Evolutionary conservation across 2,888 invertebrate genomes (phyloP).

Genomic region (Eumacrocentrus americanus): DNA sequence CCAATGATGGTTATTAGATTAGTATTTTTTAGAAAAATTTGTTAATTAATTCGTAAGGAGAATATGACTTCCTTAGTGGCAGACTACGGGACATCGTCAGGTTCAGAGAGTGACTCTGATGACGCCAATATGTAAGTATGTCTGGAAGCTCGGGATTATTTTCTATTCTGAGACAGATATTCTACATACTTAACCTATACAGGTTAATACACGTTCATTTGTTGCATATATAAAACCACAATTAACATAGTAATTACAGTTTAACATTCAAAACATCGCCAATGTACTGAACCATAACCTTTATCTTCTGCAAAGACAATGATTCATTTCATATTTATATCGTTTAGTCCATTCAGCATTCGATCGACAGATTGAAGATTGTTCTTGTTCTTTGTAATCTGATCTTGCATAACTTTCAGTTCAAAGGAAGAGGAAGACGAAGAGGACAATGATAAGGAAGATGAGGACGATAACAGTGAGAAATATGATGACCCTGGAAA

Average conservation of each 20-base stretch:
- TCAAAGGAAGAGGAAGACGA: conserved; percentile 52
- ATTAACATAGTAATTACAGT: not conserved
- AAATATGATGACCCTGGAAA: conserved; percentile 34
- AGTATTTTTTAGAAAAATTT: conserved; percentile 33
- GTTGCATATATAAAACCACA: not conserved
- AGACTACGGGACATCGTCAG: conserved; percentile 70
- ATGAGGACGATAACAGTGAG: conserved; percentile 31
- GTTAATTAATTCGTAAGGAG: conserved; percentile 39
- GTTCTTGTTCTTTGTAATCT: conserved; percentile 59
- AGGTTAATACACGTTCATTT: not conserved
- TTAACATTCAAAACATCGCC: not conserved
- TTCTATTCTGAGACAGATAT: not conserved
- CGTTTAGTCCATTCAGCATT: conserved; percentile 30
- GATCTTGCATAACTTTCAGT: conserved; percentile 59
- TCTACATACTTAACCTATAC: not conserved
- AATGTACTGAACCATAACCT: not conserved
- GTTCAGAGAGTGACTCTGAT: conserved; percentile 63
- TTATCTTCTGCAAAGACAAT: no score
- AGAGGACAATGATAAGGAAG: conserved; percentile 35
- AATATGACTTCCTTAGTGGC: conserved; percentile 71
- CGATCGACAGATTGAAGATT: conserved; percentile 31
- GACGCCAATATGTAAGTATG: conserved; percentile 55
- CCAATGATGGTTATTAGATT: conserved; percentile 34
- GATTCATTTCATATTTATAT: not conserved
- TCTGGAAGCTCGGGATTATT: conserved; percentile 26